Base-by-base conservation (phyloP, 92 coral and sea anemone species). In the Porites rus region DNA sequence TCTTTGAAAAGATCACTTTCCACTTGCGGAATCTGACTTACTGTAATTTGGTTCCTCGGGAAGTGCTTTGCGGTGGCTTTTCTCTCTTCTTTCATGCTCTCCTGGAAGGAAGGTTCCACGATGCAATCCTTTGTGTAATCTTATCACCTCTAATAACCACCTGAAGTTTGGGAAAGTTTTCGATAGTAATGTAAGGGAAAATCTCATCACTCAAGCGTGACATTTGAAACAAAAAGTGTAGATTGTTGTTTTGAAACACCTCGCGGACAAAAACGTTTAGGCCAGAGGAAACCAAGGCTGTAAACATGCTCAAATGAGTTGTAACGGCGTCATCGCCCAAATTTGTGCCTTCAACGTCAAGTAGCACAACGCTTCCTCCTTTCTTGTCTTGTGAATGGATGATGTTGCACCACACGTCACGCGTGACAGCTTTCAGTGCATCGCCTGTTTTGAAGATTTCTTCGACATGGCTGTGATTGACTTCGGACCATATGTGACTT, bases 381-480 rank as follows among this genome's bases (percentile, higher is more conserved):
- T 31, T 50, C 28, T 25, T 25, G 58, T 59, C 69, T 17, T 11
- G 67, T 0, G 63, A 74, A 13, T 72, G 69, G 60, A 82, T 61
- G 65, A 82, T 31, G 62, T 82, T 60, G 1, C 58, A 67, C 88
- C 82, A 84, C 6, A 84, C 81, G 13, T 52, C 81, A 8, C 56
- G 88, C 52, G 88, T 84, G 65, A 84, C 88, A 11, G 88, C 4
- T 31, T 46, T 6, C 13, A 50, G 7, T 10, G 80, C 22, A 58
- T 74, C 81, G 3, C 88, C 88, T 1, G 88, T 84, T 60, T 84
- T 46, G 24, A 84, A 84, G 31, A 75, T 56, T 25, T 84, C 88
- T 64, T 64, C 88, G 38, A 84, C 74, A 1, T 65, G 1, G 31
- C 16, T 20, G 63, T 24, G 24, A 14, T 19, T 53, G 10, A 6